A percentile compares a stretch with the other conserved stretches of the same genome.
Evolutionary conservation across 2,113 vertebrate species (phyloP).

Genomic region (Puffinus mauretanicus): DNA sequence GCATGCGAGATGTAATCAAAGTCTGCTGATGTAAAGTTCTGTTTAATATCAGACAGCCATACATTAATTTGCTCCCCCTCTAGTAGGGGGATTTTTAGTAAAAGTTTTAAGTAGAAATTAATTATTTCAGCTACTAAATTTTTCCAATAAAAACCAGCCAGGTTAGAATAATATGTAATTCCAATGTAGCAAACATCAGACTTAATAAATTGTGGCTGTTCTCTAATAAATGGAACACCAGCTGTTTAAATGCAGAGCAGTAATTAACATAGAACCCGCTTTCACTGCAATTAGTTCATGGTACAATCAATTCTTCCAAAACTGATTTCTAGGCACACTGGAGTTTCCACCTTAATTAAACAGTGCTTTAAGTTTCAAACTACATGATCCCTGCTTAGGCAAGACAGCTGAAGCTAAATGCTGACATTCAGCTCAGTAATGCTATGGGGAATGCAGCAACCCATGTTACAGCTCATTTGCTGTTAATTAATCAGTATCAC

Average conservation of each 20-base stretch:
- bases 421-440: background rate
- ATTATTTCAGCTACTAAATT: background rate
- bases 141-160: background rate
- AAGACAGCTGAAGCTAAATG: background rate
- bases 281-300: background rate
- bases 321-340: background rate
- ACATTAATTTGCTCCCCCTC: background rate
- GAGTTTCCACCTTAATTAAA: background rate
- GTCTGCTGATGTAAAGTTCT: background rate
- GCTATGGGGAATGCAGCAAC: background rate
- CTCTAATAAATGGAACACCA: background rate
- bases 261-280: background rate
- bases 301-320: background rate
- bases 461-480: background rate
- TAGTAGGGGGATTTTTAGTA: background rate
- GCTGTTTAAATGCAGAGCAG: background rate
- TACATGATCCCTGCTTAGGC: background rate
- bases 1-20: accelerated
- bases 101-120: background rate
- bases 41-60: background rate
- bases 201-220: background rate
- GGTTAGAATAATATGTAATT: background rate
- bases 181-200: background rate
- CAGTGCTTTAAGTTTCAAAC: background rate
- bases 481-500: background rate